Evolutionary conservation across 2,797 vertebrate genomes (phyloP), one percentile per base, ranked within the genome.

Genomic region (Melanitta fusca): DNA sequence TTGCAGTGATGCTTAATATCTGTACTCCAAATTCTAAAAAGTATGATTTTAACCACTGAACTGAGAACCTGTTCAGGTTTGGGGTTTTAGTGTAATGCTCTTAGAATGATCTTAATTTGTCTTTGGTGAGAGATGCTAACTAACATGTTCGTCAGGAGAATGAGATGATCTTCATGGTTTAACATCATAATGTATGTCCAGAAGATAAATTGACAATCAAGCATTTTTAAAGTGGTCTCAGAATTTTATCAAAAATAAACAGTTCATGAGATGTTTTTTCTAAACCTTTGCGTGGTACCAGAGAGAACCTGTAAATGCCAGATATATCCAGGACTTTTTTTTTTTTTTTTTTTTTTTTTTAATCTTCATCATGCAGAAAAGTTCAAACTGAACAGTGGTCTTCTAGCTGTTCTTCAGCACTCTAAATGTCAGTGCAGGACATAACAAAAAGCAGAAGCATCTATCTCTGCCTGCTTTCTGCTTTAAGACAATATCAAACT

Each of bases 391-490:
- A 83, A 53, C 10, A 45, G 27, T 69, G 24, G 10, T 74, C n/a
- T 41, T 89, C 69, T 95, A 68, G 54, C 72, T 85, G 56, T 45
- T 65, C 53, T 81, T 7, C 1, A 11, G 18, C 22, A 13, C 87
- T 91, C 51, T 38, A 65, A 74, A 39, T 80, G 81, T 89, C 65
- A 80, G 65, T 68, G 34, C 45, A 74, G 41, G 57, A 93, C 72
- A 89, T 54, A 54, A 80, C 17, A 47, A 71, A 93, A 80, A 85
- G 13, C 32, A 75, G 22, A 66, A 51, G 51, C 75, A 70, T 91
- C 38, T 36, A 79, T 93, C 79, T 51, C 39, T 91, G 75, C 57
- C 51, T 92, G 45, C 65, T 91, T 92, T 91, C 80, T 92, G 45
- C 65, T 91, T 92, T 91, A 79, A 87, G 92, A 58, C 54, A 72